Evolutionary conservation across 37 sponge, comb jelly and placozoan species (phyloP).

Genomic region (Corticium candelabrum): DNA sequence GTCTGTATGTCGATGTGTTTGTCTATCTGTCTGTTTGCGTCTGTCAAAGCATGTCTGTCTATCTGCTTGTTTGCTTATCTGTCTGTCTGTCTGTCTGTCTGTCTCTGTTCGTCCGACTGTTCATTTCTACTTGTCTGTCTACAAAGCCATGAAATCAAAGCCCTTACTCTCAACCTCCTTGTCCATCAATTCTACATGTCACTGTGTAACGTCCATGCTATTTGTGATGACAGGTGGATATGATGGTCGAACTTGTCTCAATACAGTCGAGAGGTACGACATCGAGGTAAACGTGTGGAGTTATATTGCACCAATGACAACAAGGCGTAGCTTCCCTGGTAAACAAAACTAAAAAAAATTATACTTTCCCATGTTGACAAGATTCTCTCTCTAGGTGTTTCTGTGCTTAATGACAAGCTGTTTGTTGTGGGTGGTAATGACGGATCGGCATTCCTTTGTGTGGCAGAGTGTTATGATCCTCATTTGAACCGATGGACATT

Average conservation of each 20-base stretch:
- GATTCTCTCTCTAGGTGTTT: slow-evolving; percentile 27
- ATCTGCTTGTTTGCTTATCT: too few relatives aligned
- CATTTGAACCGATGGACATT: slow-evolving; percentile 85
- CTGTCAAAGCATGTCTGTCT: too few relatives aligned
- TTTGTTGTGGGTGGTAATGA: slow-evolving; percentile 93
- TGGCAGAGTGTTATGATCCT: slow-evolving; percentile 88
- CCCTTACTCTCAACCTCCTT: too few relatives aligned
- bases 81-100: too few relatives aligned
- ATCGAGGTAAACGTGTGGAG: slow-evolving; percentile 89
- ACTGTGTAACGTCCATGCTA: too few relatives aligned
- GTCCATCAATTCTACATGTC: too few relatives aligned
- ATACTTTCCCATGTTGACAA: neutral
- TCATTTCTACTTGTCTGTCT: too few relatives aligned
- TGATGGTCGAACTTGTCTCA: slow-evolving; percentile 51
- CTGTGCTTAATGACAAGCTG: slow-evolving; percentile 44
- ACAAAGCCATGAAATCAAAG: too few relatives aligned
- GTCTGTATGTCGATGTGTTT: too few relatives aligned
- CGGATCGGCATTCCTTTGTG: slow-evolving; percentile 79
- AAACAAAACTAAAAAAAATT: neutral
- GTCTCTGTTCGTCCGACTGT: too few relatives aligned
- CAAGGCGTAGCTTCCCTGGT: slow-evolving; percentile 80
- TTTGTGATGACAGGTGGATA: too few relatives aligned
- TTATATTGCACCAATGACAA: slow-evolving; percentile 80
- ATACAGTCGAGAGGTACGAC: slow-evolving; percentile 84
- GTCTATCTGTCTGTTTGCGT: too few relatives aligned